Base-by-base conservation (phyloP, 1,140 invertebrate genomes). In the Caenorhabditis inopinata region DNA sequence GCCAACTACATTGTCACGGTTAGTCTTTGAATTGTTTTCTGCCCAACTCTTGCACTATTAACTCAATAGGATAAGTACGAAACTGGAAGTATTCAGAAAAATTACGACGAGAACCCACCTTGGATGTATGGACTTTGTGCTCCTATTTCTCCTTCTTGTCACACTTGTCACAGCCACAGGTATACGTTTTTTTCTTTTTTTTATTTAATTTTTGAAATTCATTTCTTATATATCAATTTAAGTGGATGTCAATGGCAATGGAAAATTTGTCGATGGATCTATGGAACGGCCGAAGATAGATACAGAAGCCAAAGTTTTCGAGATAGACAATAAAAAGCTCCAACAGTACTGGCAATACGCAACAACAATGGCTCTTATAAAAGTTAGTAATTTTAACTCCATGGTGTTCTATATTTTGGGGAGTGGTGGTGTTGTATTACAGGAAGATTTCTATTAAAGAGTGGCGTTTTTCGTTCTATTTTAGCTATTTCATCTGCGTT, bases 101-200 rank as follows among this genome's bases (percentile, higher is more conserved):
- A 68, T 68, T 68, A 16, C 32, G 58, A n/a, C 58, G 58, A 68
- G 9, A 0, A 6, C 38, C 21, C 4, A 18, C 23, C n/a, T 29
- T 68, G 58, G 58, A 68, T 68, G 58, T 68, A 68, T 68, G 58
- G 58, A 68, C 58, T 68, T 68, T 68, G 58, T 68, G 58, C 58
- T 68, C 32, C 58, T 68, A 68, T 32, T 68, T 68, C 29, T 68
- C 38, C 58, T 68, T 68, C 32, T 68, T 38, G 58, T 68, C n/a
- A n/a, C n/a, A n/a, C n/a, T n/a, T n/a, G n/a, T n/a, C n/a, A n/a
- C n/a, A 68, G 58, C 32, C 58, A 68, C 58, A 11, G 58, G 58
- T 68, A 68, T 32, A 6, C 3, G 18, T 38, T 21, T 14, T 42
- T 42, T 5, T 5, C 38, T n/a, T n/a, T n/a, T n/a, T n/a, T n/a